Conservation (phyloP, 2,888 invertebrate genomes). For the Tyria jacobaeae region DNA sequence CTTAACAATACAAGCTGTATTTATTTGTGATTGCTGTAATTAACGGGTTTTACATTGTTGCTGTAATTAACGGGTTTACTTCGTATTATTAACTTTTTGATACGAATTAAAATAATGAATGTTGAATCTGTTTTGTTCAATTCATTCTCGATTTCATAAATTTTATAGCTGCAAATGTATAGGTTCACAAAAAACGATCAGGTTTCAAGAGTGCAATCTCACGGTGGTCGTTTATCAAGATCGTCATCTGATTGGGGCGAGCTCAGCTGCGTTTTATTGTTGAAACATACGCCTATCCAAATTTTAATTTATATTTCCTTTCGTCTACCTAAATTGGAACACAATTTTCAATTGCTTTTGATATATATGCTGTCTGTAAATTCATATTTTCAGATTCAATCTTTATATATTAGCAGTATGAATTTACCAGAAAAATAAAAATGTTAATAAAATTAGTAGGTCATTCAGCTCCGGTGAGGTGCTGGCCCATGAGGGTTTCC, state of each 20-base stretch:
- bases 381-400: background rate
- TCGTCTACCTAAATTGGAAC: constrained; percentile 64
- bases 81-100: too few species aligned
- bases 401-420: too few species aligned
- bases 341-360: constrained; percentile 34
- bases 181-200: constrained; percentile 25
- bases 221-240: constrained; percentile 85
- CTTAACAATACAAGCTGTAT: too few species aligned
- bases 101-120: too few species aligned
- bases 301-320: constrained; percentile 79
- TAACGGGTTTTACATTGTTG: too few species aligned
- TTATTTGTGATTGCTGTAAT: too few species aligned
- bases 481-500: too few species aligned
- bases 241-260: constrained; percentile 82
- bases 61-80: too few species aligned
- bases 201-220: constrained; percentile 79
- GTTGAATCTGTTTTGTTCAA: background rate
- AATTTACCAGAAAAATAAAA: too few species aligned
- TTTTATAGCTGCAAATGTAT: constrained; percentile 7
- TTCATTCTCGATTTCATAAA: background rate
- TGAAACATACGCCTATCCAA: constrained; percentile 78
- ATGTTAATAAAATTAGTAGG: too few species aligned
- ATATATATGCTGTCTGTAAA: constrained; percentile 7
- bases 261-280: constrained; percentile 86
- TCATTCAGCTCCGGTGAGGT: too few species aligned